Evolutionary conservation across 2,797 vertebrate genomes (phyloP).

Genomic region (Vultur gryphus): DNA sequence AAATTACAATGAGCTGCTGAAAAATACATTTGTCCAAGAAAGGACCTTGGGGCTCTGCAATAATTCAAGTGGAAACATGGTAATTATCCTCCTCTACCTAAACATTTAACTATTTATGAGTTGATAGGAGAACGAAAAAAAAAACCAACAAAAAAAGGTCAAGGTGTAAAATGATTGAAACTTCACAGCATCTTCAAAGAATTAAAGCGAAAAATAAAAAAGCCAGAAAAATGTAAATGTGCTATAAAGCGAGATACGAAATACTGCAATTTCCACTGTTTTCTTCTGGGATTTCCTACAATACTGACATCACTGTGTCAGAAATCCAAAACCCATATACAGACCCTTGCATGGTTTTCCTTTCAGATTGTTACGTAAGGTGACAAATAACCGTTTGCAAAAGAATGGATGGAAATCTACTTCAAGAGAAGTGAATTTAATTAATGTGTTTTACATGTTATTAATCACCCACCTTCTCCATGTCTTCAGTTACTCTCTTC

Average conservation of each 20-base stretch:
- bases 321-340: constrained; percentile 45
- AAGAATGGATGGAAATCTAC: not conserved
- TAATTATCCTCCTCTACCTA: constrained; percentile 8
- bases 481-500: not conserved
- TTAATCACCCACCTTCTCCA: constrained; percentile 7
- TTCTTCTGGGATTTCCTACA: constrained; percentile 19
- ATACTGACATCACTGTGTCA: constrained; percentile 27
- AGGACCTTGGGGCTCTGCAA: not conserved
- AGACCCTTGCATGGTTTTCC: not conserved
- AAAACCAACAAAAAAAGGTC: not conserved
- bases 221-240: not conserved
- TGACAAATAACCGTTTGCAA: not conserved
- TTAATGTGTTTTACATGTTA: not conserved
- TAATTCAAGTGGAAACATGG: constrained; percentile 31
- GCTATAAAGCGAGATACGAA: not conserved
- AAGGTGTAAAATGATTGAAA: not conserved
- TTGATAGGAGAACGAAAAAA: not conserved
- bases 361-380: not conserved
- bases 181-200: not conserved
- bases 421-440: not conserved
- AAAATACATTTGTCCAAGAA: constrained; percentile 37
- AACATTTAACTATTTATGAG: not conserved
- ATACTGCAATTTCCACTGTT: constrained; percentile 27
- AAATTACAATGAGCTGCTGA: constrained; percentile 55
- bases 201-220: constrained; percentile 13